phyloP scores from a whole-genome alignment of 2,113 vertebrate species.

The Theristicus caerulescens region DNA sequence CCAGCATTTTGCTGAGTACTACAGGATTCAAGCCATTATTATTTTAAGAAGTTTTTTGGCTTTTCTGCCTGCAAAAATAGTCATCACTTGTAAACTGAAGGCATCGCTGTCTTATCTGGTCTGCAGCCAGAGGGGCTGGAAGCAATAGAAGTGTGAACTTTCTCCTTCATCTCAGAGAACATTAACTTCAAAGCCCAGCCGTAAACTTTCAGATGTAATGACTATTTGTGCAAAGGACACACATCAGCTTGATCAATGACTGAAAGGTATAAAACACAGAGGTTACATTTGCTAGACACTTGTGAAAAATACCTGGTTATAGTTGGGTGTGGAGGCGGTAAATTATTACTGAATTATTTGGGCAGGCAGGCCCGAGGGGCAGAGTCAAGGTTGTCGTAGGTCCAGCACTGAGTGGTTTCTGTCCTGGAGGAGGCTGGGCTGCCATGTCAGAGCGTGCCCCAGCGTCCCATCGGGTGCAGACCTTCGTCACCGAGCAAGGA shows the following conservation, averaged over 20 bases:
- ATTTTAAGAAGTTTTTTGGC: slow-evolving; percentile 7
- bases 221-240: slow-evolving; percentile 34
- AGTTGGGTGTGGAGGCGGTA: background rate
- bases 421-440: background rate
- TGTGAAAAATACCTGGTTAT: background rate
- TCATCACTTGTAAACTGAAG: slow-evolving; percentile 54
- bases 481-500: accelerated
- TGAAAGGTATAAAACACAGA: slow-evolving; percentile 49
- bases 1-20: slow-evolving; percentile 10
- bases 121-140: slow-evolving; percentile 37
- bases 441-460: background rate
- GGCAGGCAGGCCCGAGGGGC: background rate
- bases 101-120: slow-evolving; percentile 42
- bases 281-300: slow-evolving; percentile 44
- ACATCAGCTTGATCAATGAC: slow-evolving; percentile 33
- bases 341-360: background rate
- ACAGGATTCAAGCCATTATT: slow-evolving; percentile 2
- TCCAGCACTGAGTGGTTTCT: background rate
- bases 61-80: slow-evolving; percentile 57
- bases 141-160: slow-evolving; percentile 61
- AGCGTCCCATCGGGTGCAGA: accelerated
- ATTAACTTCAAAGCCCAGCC: slow-evolving; percentile 56
- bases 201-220: slow-evolving; percentile 57
- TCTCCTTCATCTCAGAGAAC: slow-evolving; percentile 62
- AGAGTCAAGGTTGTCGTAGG: background rate